Evolutionary conservation across 2,113 vertebrate genomes (phyloP).

Genomic region (Ameiurus melas): DNA sequence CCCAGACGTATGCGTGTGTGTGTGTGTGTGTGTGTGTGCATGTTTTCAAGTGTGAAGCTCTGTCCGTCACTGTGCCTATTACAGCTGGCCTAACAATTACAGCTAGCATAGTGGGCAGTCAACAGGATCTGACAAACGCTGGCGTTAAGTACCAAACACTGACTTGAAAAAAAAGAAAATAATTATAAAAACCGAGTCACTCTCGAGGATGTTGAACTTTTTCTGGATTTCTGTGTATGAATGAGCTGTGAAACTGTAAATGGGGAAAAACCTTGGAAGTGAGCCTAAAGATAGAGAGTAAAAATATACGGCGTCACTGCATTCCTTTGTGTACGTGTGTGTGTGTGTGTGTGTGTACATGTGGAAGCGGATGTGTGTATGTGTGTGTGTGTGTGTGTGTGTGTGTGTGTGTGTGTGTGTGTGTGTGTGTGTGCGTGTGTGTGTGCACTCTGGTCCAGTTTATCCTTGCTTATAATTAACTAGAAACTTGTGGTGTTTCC

Average conservation of each 20-base stretch:
- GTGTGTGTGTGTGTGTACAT: neutral
- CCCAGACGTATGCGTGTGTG: neutral
- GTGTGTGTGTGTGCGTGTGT: neutral
- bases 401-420: neutral
- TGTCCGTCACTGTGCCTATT: neutral
- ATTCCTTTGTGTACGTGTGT: conserved; percentile 4
- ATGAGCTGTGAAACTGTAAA: conserved; percentile 28
- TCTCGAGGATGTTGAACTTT: neutral
- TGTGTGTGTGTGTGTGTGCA: neutral
- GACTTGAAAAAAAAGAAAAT: too few species aligned
- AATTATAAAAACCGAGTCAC: neutral
- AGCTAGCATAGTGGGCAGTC: neutral
- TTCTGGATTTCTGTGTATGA: conserved; percentile 18
- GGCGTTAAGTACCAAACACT: conserved; percentile 4
- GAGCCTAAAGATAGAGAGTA: conserved; percentile 44
- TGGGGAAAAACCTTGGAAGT: conserved; percentile 39
- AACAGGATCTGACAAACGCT: conserved; percentile 35
- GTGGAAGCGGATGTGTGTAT: neutral
- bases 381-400: neutral
- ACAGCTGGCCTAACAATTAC: conserved; percentile 15
- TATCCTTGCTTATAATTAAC: neutral
- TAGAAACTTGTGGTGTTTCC: neutral
- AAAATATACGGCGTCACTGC: conserved; percentile 41
- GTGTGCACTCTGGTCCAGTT: neutral
- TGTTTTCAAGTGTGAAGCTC: neutral